Evolutionary conservation across 2,113 vertebrate genomes (phyloP).

Genomic region (Sprattus sprattus): DNA sequence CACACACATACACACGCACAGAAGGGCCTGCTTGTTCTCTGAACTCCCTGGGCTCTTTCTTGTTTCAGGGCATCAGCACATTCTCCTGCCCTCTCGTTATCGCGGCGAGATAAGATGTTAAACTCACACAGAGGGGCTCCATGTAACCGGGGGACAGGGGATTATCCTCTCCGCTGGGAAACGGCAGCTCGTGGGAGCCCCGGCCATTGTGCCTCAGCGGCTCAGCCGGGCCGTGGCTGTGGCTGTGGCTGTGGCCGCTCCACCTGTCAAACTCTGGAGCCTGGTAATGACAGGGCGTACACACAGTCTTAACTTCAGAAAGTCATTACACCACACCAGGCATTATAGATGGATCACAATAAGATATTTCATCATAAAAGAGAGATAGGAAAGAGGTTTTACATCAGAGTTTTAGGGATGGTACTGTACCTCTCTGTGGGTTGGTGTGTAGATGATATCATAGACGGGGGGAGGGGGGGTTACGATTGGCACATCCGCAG

Average conservation of each 20-base stretch:
- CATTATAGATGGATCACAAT: not conserved
- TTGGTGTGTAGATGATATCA: conserved; percentile 77
- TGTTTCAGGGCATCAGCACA: conserved; percentile 11
- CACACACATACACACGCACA: not conserved
- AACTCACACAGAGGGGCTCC: conserved; percentile 81
- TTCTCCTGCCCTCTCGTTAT: not conserved
- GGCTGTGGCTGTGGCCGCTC: conserved; percentile 48
- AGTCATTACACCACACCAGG: not conserved
- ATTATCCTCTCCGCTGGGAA: conserved; percentile 61
- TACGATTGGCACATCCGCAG: conserved; percentile 67
- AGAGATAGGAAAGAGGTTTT: not conserved
- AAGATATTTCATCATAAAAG: not conserved
- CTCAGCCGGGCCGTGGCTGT: conserved; percentile 53
- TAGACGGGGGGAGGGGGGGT: conserved; percentile 71
- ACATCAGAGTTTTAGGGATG: not conserved
- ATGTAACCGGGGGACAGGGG: conserved; percentile 70
- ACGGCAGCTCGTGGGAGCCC: conserved; percentile 61
- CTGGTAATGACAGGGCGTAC: conserved; percentile 43
- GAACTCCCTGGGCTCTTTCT: not conserved
- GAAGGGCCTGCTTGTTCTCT: not conserved
- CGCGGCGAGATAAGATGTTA: not conserved
- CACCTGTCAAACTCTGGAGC: conserved; percentile 64
- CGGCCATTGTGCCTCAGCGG: conserved; percentile 48
- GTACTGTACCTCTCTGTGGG: conserved; percentile 64
- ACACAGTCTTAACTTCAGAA: not conserved